Evolutionary conservation across 2,797 vertebrate species (phyloP).

Genomic region (Schizopygopsis malacanthus): DNA sequence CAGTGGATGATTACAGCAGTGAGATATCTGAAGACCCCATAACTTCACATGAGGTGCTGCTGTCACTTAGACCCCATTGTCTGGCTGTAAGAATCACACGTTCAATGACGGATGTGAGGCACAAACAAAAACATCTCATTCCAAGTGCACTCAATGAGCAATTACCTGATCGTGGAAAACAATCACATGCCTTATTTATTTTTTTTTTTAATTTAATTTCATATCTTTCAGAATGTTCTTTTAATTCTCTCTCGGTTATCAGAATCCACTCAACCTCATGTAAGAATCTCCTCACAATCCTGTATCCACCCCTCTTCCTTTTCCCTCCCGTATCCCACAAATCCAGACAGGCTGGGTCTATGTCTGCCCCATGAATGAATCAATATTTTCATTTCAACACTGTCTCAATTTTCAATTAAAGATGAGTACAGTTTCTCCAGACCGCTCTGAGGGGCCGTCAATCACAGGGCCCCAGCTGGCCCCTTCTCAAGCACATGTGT

Average conservation of each 20-base stretch:
- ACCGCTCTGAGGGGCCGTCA: conserved; percentile 50
- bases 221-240: conserved; percentile 6
- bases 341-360: conserved; percentile 18
- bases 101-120: not conserved
- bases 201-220: not conserved
- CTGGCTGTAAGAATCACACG: not conserved
- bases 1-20: conserved; percentile 67
- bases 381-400: conserved; percentile 80
- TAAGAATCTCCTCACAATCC: conserved; percentile 39
- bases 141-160: not conserved
- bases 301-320: conserved; percentile 32
- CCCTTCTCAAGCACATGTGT: conserved; percentile 30
- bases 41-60: not conserved
- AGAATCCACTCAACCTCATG: not conserved
- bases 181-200: not conserved
- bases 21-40: conserved; percentile 14
- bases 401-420: conserved; percentile 82
- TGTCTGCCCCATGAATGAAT: conserved; percentile 67
- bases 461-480: conserved; percentile 29
- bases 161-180: not conserved
- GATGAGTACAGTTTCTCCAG: conserved; percentile 60
- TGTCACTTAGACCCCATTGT: not conserved
- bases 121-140: not conserved
- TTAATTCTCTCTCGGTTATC: conserved; percentile 16
- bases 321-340: conserved; percentile 28